Base-by-base conservation (phyloP, 2,888 invertebrate species). In the Amblyteles armatorius region DNA sequence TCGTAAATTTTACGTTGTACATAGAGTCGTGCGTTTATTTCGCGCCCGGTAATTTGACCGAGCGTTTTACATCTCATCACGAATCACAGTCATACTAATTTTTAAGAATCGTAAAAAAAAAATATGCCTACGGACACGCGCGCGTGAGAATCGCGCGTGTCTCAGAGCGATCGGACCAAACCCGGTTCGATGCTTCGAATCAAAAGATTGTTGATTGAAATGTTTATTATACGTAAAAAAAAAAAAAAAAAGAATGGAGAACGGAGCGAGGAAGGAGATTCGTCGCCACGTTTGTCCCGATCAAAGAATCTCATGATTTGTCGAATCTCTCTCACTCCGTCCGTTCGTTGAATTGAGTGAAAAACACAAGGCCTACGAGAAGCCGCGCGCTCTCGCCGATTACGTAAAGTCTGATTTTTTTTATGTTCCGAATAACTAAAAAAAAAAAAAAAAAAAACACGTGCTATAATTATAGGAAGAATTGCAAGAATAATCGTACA, bases 331-430 rank as follows among this genome's bases (percentile, higher is more conserved):
- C 19, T 36, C 33, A 11, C 16, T 50, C 44, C 44, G 44, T 13
- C 9, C 2, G 40, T 68, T 71, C 52, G 48, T 60, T 36, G 52
- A 76, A 69, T 55, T 79, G 50, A 84, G 65, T 26, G n/a, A 82
- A 84, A 84, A 77, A 57, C 11, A 57, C 57, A 76, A 78, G 85
- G 86, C 81, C 83, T 86, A 83, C 76, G 80, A 82, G 73, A 55
- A 79, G 80, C 76, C 52, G 48, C 13, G 73, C 33, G 55, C 63
- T 86, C 84, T 84, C 78, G 71, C 40, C 73, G 71, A 82, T 87
- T 74, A 87, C 74, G 63, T 52, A 82, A 87, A 87, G 84, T 88
- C 87, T 88, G 87, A 86, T 87, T 82, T 87, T 82, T 80, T 48
- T 68, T 63, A 68, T 81, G 65, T 68, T 81, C 44, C 22, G 48